A percentile compares a stretch with the other conserved stretches of the same genome.
Evolutionary conservation across 2,888 invertebrate species (phyloP).

Genomic region (Prenolepis imparis): DNA sequence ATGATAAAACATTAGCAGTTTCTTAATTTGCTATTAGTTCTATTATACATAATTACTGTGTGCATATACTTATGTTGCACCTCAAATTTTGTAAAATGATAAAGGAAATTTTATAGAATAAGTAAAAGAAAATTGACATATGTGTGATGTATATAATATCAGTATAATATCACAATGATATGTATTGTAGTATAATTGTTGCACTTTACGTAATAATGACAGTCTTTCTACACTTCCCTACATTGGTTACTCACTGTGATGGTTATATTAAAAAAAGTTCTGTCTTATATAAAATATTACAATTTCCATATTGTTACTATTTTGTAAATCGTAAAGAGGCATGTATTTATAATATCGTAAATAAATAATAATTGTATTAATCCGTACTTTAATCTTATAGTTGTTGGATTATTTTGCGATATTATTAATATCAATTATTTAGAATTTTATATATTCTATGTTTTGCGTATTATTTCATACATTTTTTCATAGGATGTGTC

Average conservation of each 20-base stretch:
- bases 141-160: background rate
- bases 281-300: conserved; percentile 18
- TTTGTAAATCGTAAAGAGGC: conserved; percentile 8
- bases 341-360: conserved; percentile 14
- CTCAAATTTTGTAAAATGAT: background rate
- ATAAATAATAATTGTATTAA: conserved; percentile 7
- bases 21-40: background rate
- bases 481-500: no score
- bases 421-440: background rate
- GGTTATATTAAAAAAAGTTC: conserved; percentile 17
- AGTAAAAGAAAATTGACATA: conserved; percentile 6
- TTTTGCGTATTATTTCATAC: no score
- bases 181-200: background rate
- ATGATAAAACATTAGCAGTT: background rate
- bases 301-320: conserved; percentile 21
- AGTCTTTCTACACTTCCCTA: conserved; percentile 11
- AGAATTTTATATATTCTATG: no score
- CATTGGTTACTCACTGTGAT: conserved; percentile 9
- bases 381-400: background rate
- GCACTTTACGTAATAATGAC: background rate
- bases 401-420: background rate
- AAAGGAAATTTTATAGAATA: background rate
- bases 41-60: background rate
- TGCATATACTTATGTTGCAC: background rate
- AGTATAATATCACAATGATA: background rate